These are phyloP conservation scores for Lamellibrachia satsuma DNA, from an alignment of 2,888 invertebrate genomes.

Conservation along the genomic window DNA sequence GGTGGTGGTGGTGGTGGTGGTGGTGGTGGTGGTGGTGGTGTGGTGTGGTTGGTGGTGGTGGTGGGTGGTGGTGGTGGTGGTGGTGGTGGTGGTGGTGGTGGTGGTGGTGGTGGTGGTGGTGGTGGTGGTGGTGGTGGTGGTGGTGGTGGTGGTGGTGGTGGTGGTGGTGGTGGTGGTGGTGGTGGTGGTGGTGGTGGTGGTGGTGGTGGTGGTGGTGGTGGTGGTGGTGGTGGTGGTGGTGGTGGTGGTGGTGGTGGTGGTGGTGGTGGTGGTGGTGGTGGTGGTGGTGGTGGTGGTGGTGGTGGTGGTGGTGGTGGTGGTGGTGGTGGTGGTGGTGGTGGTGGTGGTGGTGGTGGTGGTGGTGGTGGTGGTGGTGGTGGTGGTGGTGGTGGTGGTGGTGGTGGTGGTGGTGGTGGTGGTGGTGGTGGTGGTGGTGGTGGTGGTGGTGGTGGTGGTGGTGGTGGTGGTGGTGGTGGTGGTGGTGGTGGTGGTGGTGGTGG, in stretches of 20 bases:
- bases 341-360: constrained; percentile 19
- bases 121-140: constrained; percentile 19
- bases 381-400: constrained; percentile 13
- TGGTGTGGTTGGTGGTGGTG: no score
- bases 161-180: constrained; percentile 19
- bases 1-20: constrained; percentile 19
- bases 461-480: neutral
- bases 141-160: constrained; percentile 19
- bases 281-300: constrained; percentile 19
- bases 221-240: constrained; percentile 19
- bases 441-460: neutral
- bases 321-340: constrained; percentile 19
- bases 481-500: neutral
- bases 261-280: constrained; percentile 19
- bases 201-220: constrained; percentile 19
- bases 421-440: constrained; percentile 13
- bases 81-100: constrained; percentile 19
- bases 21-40: no score
- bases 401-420: neutral
- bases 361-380: constrained; percentile 20
- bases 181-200: constrained; percentile 19
- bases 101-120: constrained; percentile 19
- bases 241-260: constrained; percentile 19
- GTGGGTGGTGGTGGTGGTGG: no score
- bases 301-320: constrained; percentile 19